Conservation (phyloP, 2,113 vertebrate species). For the Calidris pygmaea region DNA sequence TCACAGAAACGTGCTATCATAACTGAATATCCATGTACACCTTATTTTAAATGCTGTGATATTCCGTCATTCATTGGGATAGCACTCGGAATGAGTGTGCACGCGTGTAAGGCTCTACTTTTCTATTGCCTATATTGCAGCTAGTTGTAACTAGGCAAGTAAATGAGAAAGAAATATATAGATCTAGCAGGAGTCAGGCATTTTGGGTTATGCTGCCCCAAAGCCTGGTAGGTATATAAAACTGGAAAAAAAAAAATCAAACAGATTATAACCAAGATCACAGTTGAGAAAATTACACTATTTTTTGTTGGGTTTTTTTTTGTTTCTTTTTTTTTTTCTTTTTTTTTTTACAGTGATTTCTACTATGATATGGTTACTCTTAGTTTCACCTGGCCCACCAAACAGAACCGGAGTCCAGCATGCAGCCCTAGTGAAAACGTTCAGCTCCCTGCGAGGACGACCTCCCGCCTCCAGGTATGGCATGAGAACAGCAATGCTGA, state of each 20-base stretch:
- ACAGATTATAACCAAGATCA: constrained; percentile 35
- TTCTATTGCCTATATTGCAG: constrained; percentile 66
- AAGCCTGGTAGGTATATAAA: constrained; percentile 56
- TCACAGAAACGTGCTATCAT: constrained; percentile 28
- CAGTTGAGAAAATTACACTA: too few species aligned
- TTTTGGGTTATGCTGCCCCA: constrained; percentile 42
- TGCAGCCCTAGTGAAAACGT: neutral
- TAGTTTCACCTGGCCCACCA: constrained; percentile 57
- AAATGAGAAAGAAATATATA: constrained; percentile 36
- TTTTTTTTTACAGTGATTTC: constrained; percentile 57
- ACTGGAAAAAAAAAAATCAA: constrained; percentile 34
- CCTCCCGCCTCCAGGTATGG: neutral
- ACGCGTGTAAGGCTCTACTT: constrained; percentile 37
- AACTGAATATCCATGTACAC: constrained; percentile 38
- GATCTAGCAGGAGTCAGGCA: constrained; percentile 7
- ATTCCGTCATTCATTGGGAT: constrained; percentile 23
- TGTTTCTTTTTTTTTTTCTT: neutral
- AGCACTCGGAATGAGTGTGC: constrained; percentile 23
- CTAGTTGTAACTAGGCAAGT: constrained; percentile 59
- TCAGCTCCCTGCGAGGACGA: neutral
- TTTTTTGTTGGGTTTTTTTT: neutral
- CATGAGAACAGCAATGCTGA: constrained; percentile 40
- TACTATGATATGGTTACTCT: constrained; percentile 42
- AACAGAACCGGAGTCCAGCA: neutral
- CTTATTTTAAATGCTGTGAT: constrained; percentile 29